Percentiles rank a stretch among this genome's conserved stretches.
These are phyloP conservation scores for Psammodynastes pulverulentus DNA, from an alignment of 2,113 vertebrate genomes.

Conservation along the genomic window DNA sequence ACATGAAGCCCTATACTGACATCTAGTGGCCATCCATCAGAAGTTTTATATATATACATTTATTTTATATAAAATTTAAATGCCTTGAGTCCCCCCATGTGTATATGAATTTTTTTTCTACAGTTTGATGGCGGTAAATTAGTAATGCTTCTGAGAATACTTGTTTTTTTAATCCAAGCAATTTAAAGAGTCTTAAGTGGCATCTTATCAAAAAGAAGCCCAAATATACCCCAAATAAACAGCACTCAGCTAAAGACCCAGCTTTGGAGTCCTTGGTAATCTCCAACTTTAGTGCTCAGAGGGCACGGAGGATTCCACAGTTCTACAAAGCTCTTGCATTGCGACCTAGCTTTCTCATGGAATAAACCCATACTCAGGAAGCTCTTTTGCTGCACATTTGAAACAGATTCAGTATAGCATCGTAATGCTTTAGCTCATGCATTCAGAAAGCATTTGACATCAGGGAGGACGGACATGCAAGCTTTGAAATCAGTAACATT, in stretches of 20 bases:
- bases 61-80: background rate
- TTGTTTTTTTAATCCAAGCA: background rate
- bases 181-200: background rate
- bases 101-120: background rate
- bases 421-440: background rate
- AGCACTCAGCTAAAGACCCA: background rate
- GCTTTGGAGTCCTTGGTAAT: background rate
- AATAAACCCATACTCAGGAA: background rate
- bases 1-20: background rate
- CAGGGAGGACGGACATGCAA: background rate
- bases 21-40: slow-evolving; percentile 12
- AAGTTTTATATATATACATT: background rate
- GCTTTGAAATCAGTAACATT: background rate
- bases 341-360: background rate
- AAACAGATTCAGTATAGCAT: background rate
- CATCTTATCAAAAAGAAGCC: background rate
- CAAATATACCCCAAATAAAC: background rate
- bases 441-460: background rate
- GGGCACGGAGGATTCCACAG: background rate
- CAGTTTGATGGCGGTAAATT: background rate
- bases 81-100: background rate
- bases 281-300: background rate
- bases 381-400: background rate
- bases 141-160: background rate
- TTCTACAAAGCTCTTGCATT: background rate